phyloP scores from a whole-genome alignment of 2,113 vertebrate genomes.

The Ceuthmochares aereus region DNA sequence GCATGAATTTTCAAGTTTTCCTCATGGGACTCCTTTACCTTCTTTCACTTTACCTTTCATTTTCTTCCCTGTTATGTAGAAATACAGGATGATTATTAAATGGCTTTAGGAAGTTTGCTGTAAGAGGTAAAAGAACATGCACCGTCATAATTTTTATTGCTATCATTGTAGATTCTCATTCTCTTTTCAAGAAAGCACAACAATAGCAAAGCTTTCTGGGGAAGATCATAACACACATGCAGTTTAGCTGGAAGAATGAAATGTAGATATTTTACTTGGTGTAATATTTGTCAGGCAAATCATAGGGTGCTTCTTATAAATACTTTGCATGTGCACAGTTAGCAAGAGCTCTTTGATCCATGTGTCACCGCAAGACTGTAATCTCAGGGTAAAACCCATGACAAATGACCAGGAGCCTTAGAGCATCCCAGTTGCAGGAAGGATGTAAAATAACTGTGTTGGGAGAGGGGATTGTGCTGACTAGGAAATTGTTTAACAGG shows the following conservation, averaged over 20 bases:
- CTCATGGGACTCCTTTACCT: slow-evolving; percentile 46
- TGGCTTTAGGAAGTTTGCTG: neutral
- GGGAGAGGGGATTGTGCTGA: neutral
- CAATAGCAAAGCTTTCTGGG: neutral
- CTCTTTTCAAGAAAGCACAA: neutral
- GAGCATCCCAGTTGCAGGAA: neutral
- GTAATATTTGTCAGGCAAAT: neutral
- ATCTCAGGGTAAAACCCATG: neutral
- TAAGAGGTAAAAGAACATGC: neutral
- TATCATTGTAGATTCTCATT: neutral
- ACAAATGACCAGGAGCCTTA: neutral
- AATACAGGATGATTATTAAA: slow-evolving; percentile 20
- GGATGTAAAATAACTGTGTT: neutral
- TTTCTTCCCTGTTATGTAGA: slow-evolving; percentile 28
- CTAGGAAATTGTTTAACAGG: accelerated
- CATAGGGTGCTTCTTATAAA: neutral
- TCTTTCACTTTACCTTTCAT: slow-evolving; percentile 51
- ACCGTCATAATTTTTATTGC: slow-evolving; percentile 11
- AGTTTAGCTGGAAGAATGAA: slow-evolving; percentile 11
- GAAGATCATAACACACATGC: neutral
- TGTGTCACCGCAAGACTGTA: neutral
- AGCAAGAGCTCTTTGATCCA: neutral
- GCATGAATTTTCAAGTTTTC: slow-evolving; percentile 52
- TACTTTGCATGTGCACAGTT: neutral
- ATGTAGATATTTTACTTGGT: neutral